Percentiles rank a stretch among this genome's conserved stretches.
These are phyloP conservation scores for Adoxophyes honmai DNA, from an alignment of 1,140 invertebrate genomes.

Conservation along the genomic window DNA sequence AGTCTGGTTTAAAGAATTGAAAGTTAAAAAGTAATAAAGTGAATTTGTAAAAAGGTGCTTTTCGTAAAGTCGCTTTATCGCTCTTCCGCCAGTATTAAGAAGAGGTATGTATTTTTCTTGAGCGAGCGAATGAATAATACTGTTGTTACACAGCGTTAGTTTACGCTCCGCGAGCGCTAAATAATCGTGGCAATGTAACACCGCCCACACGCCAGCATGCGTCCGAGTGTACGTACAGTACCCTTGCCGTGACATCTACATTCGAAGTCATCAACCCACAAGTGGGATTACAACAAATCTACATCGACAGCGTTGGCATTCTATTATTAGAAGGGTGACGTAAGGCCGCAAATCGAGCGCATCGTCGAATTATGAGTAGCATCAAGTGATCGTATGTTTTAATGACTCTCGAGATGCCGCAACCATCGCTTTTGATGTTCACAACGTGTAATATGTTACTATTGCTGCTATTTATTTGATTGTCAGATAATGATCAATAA, in stretches of 20 bases:
- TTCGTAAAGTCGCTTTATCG: no score
- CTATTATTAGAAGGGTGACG: slow-evolving; percentile 64
- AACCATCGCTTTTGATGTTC: slow-evolving; percentile 3
- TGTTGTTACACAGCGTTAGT: neutral
- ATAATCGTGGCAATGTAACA: slow-evolving; percentile 5
- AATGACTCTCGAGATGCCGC: neutral
- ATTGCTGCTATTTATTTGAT: no score
- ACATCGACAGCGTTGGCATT: slow-evolving; percentile 53
- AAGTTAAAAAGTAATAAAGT: no score
- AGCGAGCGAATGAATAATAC: no score
- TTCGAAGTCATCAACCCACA: slow-evolving; percentile 57
- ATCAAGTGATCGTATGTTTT: slow-evolving; percentile 5
- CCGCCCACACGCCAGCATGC: neutral
- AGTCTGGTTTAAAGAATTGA: no score
- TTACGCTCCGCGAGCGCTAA: neutral
- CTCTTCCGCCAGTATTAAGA: no score
- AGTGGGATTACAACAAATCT: slow-evolving; percentile 57
- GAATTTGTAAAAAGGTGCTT: no score
- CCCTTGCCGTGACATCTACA: slow-evolving; percentile 70
- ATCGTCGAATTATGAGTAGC: slow-evolving; percentile 13
- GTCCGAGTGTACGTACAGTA: neutral
- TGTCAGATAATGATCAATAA: no score
- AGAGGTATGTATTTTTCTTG: no score
- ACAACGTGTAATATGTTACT: no score
- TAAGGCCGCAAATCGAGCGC: slow-evolving; percentile 32